Evolutionary conservation across 2,888 invertebrate species (phyloP), one percentile per base, ranked within the genome.

Genomic region (Mythimna ferrago): DNA sequence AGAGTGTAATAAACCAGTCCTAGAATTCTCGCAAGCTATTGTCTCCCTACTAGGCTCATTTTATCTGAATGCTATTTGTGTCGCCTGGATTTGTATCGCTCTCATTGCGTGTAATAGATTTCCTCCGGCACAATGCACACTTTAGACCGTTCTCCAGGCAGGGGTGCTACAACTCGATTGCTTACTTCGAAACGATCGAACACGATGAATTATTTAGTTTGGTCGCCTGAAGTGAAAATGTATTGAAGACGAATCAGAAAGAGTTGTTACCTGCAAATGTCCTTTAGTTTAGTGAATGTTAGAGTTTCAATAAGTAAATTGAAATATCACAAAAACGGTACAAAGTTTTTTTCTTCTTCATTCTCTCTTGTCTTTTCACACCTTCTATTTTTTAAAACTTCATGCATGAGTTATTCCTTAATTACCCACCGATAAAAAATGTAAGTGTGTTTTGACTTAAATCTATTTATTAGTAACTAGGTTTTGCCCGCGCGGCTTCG

Each of bases 61-160:
- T 84, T 80, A 84, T 84, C 83, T 78, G 83, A 88, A 83, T 79
- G 85, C 78, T 81, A 85, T 87, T 86, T 86, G 76, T 82, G 82
- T 83, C 81, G 71, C 58, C 64, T 80, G 66, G 81, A 83, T 84
- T 81, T 86, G 80, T 82, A 78, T 76, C 83, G 82, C 71, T 78
- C 76, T 77, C 71, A 76, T 82, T 81, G 81, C 76, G 70, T 71
- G 63, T 80, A 83, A 83, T 80, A 73, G 65, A 73, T 82, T 82
- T 78, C 80, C 78, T 78, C 74, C 67, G 56, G 41, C 44, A 75
- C 64, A 82, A 78, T 65, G 70, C 78, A 60, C 54, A 58, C 21
- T 78, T 78, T 82, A 73, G 77, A 65, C 67, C 65, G 71, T 54
- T 66, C 44, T 65, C 48, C 67, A 64, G 69, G 53, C 67, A 64